These are phyloP conservation scores for Rhinichthys osculus DNA, from an alignment of 2,797 vertebrate genomes.

Conservation along the genomic window DNA sequence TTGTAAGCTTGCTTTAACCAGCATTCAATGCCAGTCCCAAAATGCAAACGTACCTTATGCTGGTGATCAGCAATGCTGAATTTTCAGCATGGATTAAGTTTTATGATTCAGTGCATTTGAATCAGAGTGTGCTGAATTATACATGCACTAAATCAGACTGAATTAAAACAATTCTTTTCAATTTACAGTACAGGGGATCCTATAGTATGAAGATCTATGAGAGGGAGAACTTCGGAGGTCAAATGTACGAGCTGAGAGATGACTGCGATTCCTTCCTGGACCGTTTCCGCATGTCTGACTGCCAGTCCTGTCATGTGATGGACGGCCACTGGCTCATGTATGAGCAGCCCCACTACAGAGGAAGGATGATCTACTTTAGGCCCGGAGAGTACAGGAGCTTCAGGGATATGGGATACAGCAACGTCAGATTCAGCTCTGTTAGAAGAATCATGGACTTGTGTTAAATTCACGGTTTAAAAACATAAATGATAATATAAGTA, in stretches of 20 bases:
- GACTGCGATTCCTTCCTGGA: conserved; percentile 63
- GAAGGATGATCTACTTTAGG: conserved; percentile 73
- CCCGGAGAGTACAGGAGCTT: conserved; percentile 76
- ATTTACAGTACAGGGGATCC: conserved; percentile 45
- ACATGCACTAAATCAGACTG: not conserved
- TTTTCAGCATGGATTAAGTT: not conserved
- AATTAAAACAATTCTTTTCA: not conserved
- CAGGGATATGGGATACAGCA: conserved; percentile 61
- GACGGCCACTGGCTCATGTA: conserved; percentile 78
- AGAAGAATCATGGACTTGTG: conserved; percentile 50
- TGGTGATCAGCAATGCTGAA: not conserved
- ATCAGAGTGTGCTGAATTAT: not conserved
- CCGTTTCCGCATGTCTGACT: conserved; percentile 62
- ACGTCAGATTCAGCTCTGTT: conserved; percentile 60
- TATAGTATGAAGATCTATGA: conserved; percentile 65
- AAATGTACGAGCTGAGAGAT: conserved; percentile 61
- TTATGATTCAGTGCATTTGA: not conserved
- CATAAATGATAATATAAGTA: conserved; percentile 71
- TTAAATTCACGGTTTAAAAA: conserved; percentile 67
- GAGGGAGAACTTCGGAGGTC: conserved; percentile 65
- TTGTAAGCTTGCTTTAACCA: not conserved
- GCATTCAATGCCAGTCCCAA: not conserved
- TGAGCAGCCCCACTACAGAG: conserved; percentile 73
- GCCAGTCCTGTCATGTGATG: conserved; percentile 73
- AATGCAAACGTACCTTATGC: not conserved